phyloP scores from a whole-genome alignment of 2,888 invertebrate species.

The Pandemis heparana region DNA sequence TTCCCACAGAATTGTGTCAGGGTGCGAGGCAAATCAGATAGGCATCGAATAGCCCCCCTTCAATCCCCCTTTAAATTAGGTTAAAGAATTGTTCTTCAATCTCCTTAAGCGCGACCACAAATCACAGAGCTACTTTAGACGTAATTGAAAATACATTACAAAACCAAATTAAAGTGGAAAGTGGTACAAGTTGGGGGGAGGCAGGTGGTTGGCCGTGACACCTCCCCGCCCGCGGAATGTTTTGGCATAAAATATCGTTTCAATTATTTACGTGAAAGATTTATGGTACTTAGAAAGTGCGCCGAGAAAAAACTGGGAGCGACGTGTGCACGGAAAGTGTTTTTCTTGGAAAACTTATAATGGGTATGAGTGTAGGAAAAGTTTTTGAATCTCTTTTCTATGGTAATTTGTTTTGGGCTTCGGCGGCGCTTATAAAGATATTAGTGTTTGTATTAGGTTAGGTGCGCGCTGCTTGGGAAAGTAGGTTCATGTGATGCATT shows the following conservation, averaged over 20 bases:
- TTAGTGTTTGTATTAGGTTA: conserved; percentile 66
- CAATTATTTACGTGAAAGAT: conserved; percentile 86
- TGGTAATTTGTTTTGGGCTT: conserved; percentile 84
- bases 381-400: conserved; percentile 84
- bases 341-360: conserved; percentile 85
- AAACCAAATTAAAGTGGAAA: conserved; percentile 86
- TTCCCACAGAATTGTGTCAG: conserved; percentile 26
- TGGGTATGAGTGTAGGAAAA: conserved; percentile 83
- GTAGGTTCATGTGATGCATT: neutral
- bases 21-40: conserved; percentile 36
- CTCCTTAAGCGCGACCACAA: conserved; percentile 78
- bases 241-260: conserved; percentile 87
- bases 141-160: conserved; percentile 86
- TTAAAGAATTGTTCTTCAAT: conserved; percentile 77
- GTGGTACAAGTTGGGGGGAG: conserved; percentile 82
- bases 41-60: conserved; percentile 29
- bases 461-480: conserved; percentile 15
- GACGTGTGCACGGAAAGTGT: conserved; percentile 85
- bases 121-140: conserved; percentile 80
- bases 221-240: conserved; percentile 82
- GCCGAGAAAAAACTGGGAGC: conserved; percentile 83
- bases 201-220: conserved; percentile 78
- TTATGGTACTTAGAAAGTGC: conserved; percentile 85
- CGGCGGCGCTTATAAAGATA: conserved; percentile 72
- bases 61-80: conserved; percentile 73